Percentiles rank a stretch among this genome's conserved stretches.
Conservation (phyloP, 1,140 invertebrate genomes). For the Apolygus lucorum region DNA sequence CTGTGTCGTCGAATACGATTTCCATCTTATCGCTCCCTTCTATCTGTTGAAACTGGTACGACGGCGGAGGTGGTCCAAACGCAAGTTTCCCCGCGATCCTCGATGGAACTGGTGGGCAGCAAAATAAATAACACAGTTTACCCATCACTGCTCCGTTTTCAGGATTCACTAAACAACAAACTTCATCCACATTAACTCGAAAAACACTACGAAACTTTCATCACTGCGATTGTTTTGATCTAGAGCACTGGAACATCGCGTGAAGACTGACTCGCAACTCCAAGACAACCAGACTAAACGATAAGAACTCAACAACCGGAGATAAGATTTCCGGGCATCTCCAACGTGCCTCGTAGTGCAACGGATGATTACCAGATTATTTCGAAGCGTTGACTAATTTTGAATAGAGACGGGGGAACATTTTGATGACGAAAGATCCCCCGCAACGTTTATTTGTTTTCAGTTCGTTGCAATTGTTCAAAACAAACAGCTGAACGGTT, state of each 20-base stretch:
- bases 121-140: constrained; percentile 46
- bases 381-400: too few relatives aligned
- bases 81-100: constrained; percentile 64
- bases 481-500: too few relatives aligned
- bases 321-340: neutral
- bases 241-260: neutral
- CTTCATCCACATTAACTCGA: neutral
- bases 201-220: neutral
- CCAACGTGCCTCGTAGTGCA: too few relatives aligned
- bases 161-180: neutral
- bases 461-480: too few relatives aligned
- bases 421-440: too few relatives aligned
- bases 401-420: too few relatives aligned
- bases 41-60: constrained; percentile 47
- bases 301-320: neutral
- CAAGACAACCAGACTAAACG: neutral
- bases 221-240: neutral
- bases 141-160: neutral
- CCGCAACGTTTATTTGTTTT: too few relatives aligned
- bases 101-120: constrained; percentile 67
- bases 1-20: constrained; percentile 34
- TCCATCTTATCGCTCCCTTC: neutral
- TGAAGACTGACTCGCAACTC: neutral
- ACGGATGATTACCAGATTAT: too few relatives aligned
- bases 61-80: constrained; percentile 63